phyloP scores from a whole-genome alignment of 2,797 vertebrate species.

The Sebastes minor region DNA sequence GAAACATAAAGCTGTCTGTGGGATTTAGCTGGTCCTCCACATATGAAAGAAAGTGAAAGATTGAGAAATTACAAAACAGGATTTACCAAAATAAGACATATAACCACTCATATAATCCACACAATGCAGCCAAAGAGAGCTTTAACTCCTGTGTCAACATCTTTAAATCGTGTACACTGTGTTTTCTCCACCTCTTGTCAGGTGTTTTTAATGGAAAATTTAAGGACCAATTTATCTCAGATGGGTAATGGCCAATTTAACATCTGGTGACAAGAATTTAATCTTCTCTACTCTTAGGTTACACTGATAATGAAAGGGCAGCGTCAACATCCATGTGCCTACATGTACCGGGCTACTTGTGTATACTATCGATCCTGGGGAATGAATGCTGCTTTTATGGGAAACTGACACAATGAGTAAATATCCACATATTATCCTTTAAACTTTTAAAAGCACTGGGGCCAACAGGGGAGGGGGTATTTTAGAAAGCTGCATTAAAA shows the following conservation, averaged over 20 bases:
- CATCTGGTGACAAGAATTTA: constrained; percentile 75
- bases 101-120: neutral
- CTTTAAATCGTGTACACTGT: constrained; percentile 15
- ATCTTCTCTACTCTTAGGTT: constrained; percentile 70
- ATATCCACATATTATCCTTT: constrained; percentile 66
- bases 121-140: neutral
- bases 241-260: constrained; percentile 67
- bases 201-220: constrained; percentile 52
- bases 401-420: constrained; percentile 77
- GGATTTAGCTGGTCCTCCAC: neutral
- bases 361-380: constrained; percentile 65
- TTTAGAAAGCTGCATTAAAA: constrained; percentile 25
- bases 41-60: neutral
- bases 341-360: constrained; percentile 40
- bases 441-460: constrained; percentile 60
- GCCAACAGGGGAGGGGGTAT: constrained; percentile 23
- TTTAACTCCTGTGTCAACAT: constrained; percentile 1
- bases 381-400: constrained; percentile 71
- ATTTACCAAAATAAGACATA: neutral
- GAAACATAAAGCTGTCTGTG: neutral
- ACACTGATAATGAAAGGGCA: constrained; percentile 73
- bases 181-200: constrained; percentile 35
- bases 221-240: constrained; percentile 70
- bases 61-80: neutral
- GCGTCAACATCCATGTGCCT: constrained; percentile 67